Percentiles rank a stretch among this genome's conserved stretches.
These are phyloP conservation scores for Conomelus anceps DNA, from an alignment of 2,888 invertebrate species.

Conservation along the genomic window DNA sequence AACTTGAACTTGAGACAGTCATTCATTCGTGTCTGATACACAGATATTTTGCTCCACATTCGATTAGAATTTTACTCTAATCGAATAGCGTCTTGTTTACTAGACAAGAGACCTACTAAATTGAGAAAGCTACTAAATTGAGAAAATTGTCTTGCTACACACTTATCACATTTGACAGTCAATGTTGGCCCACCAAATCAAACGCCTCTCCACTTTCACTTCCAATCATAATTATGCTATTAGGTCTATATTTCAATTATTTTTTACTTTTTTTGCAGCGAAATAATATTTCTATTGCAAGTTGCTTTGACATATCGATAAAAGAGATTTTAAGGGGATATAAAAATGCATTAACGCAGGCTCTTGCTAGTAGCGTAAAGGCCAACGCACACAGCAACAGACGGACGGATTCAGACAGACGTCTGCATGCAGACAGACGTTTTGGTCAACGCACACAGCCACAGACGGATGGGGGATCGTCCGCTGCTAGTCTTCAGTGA, in stretches of 20 bases:
- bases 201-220: neutral
- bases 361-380: too few species aligned
- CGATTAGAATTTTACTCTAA: neutral
- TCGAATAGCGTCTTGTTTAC: neutral
- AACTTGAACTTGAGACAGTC: neutral
- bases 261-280: too few species aligned
- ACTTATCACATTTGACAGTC: neutral
- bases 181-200: neutral
- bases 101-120: neutral
- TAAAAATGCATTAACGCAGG: too few species aligned
- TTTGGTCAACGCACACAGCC: too few species aligned
- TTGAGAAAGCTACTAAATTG: neutral
- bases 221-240: neutral
- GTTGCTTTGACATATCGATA: too few species aligned
- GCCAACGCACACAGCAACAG: too few species aligned
- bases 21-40: neutral
- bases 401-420: too few species aligned
- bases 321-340: too few species aligned
- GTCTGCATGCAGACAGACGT: too few species aligned
- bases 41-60: neutral
- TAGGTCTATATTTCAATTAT: neutral
- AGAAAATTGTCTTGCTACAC: neutral
- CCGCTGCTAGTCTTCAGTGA: too few species aligned
- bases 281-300: too few species aligned
- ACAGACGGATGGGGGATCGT: too few species aligned